These are phyloP conservation scores for Pangasius macronema DNA, from an alignment of 2,797 vertebrate genomes.

Conservation along the genomic window DNA sequence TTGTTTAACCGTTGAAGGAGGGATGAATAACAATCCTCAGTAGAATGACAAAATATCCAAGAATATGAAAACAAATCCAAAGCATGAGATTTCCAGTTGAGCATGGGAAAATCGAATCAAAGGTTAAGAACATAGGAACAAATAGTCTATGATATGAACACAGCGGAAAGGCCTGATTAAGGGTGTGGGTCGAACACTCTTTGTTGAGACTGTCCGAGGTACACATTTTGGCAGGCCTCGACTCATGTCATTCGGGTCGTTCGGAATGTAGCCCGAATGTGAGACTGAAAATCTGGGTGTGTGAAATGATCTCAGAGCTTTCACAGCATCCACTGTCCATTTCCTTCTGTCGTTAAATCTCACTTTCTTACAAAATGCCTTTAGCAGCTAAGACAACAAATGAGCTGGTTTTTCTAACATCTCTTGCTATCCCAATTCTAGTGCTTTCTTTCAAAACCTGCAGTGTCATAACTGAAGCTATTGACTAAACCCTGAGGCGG, in stretches of 20 bases:
- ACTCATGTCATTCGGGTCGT: too few relatives aligned
- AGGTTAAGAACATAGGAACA: slow-evolving; percentile 4
- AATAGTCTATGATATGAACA: not conserved
- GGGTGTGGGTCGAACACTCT: too few relatives aligned
- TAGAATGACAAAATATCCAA: not conserved
- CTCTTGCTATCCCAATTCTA: not conserved
- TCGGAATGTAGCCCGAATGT: not conserved
- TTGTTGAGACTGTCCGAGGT: too few relatives aligned
- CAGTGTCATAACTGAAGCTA: not conserved
- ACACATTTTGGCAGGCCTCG: too few relatives aligned
- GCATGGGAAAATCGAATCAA: slow-evolving; percentile 4
- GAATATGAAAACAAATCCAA: slow-evolving; percentile 15
- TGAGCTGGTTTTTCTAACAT: not conserved
- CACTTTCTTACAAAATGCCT: not conserved
- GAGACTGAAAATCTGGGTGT: not conserved
- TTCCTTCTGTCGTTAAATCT: not conserved
- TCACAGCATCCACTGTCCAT: not conserved
- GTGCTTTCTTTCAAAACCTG: not conserved
- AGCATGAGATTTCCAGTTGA: not conserved
- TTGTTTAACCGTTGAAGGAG: slow-evolving; percentile 14
- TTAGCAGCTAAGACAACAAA: not conserved
- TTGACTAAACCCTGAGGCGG: not conserved
- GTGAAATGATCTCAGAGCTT: not conserved
- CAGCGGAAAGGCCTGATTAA: slow-evolving; percentile 30
- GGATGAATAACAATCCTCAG: slow-evolving; percentile 6